phyloP scores from a whole-genome alignment of 2,797 vertebrate genomes.

The Choloepus didactylus region DNA sequence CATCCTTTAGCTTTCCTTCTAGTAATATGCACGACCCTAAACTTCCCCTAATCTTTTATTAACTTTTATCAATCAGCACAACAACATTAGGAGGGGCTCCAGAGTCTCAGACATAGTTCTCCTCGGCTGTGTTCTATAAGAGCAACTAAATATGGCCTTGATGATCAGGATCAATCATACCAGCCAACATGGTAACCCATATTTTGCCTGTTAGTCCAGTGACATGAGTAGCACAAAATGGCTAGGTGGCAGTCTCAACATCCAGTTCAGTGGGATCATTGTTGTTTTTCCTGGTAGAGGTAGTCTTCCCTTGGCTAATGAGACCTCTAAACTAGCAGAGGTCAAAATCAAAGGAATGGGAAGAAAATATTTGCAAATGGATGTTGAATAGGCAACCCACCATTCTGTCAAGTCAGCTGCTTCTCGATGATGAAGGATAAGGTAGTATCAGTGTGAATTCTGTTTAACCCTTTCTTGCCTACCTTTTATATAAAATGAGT shows the following conservation, averaged over 20 bases:
- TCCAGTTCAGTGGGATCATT: too few relatives aligned
- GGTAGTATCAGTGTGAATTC: too few relatives aligned
- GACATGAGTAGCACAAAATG: not conserved
- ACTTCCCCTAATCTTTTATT: too few relatives aligned
- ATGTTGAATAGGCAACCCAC: not conserved
- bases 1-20: too few relatives aligned
- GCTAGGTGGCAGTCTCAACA: not conserved
- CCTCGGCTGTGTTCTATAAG: not conserved
- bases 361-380: not conserved
- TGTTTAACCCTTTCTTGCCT: too few relatives aligned
- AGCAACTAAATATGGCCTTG: not conserved
- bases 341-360: not conserved
- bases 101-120: not conserved
- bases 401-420: too few relatives aligned
- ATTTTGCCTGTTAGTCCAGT: not conserved
- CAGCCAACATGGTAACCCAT: not conserved
- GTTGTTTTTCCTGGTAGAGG: too few relatives aligned
- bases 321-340: too few relatives aligned
- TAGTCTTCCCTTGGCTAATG: too few relatives aligned
- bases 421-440: not conserved
- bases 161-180: not conserved
- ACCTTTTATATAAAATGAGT: not conserved
- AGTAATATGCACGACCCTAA: too few relatives aligned
- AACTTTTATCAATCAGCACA: too few relatives aligned
- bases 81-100: too few relatives aligned